Base-by-base conservation (phyloP, 2,888 invertebrate species). In the Strigamia maritima region DNA sequence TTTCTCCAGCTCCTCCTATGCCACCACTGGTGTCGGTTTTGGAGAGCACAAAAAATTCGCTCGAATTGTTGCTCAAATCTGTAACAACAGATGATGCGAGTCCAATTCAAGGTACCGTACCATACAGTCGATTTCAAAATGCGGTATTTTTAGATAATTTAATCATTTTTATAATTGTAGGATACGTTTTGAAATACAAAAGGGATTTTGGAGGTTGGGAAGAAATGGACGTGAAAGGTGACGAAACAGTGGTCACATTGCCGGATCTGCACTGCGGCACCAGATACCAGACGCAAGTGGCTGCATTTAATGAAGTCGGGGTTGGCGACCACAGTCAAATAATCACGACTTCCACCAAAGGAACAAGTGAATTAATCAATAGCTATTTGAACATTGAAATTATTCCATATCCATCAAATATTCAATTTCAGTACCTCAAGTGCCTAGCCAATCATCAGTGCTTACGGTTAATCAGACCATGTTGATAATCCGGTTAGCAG, bases 381-480 rank as follows among this genome's bases (percentile, higher is more conserved):
- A 10, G 10, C 2, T 40, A 60, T 49, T 49, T 49, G 3, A 49
- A 49, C 10, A 6, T 49, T 49, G 2, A 31, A 31, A 31, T 31
- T 49, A n/a, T 49, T 14, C 16, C 8, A 49, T 10, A 6, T 70
- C 3, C 14, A 3, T 75, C 2, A 35, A 6, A 28, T 14, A 24
- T 75, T 78, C 12, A 74, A 38, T 28, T 81, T 80, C 85, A 88
- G 91, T 89, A 44, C 93, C 94, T 0, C 89, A 91, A 84, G 87
- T 91, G 79, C 92, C 94, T 0, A 88, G 90, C 81, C 92, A 92
- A 83, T 91, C 91, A 80, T 92, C 93, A 83, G 88, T 95, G 65
- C 89, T 95, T 81, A 87, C 89, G n/a, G 90, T 92, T 16, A 95
- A 95, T 86, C 90, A 92, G 80, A 92, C 93, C 3, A 92, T 92